phyloP scores from a whole-genome alignment of 2,113 vertebrate genomes.

The Beaufortia kweichowensis region DNA sequence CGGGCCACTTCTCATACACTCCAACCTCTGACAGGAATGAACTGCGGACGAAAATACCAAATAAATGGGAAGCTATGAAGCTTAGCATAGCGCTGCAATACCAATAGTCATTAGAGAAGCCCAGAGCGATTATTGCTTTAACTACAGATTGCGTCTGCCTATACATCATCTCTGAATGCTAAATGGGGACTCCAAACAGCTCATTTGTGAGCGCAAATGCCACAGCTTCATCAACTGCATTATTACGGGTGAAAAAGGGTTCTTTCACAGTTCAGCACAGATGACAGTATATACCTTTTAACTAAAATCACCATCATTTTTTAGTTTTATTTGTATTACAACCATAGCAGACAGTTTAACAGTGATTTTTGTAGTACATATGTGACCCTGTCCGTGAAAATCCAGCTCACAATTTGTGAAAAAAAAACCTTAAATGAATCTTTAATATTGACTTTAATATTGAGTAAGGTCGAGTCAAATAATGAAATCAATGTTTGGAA shows the following conservation, averaged over 20 bases:
- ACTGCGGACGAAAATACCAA: constrained; percentile 23
- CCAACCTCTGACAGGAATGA: constrained; percentile 59
- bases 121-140: constrained; percentile 1
- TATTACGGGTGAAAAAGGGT: background rate
- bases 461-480: too few relatives aligned
- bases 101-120: constrained; percentile 29
- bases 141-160: constrained; percentile 7
- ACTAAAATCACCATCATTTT: too few relatives aligned
- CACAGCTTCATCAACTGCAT: constrained; percentile 18
- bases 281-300: too few relatives aligned
- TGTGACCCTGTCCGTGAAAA: too few relatives aligned
- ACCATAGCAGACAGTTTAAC: too few relatives aligned
- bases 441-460: too few relatives aligned
- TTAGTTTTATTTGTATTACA: too few relatives aligned
- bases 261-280: background rate
- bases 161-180: constrained; percentile 14
- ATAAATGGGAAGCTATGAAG: constrained; percentile 12
- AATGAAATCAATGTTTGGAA: too few relatives aligned
- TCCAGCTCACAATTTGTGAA: too few relatives aligned
- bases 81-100: constrained; percentile 1
- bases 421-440: too few relatives aligned
- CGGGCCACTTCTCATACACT: constrained; percentile 53
- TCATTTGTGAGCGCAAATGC: constrained; percentile 20
- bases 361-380: too few relatives aligned
- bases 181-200: constrained; percentile 10